phyloP scores from a whole-genome alignment of 2,888 invertebrate genomes.

The Branchellion lobata region DNA sequence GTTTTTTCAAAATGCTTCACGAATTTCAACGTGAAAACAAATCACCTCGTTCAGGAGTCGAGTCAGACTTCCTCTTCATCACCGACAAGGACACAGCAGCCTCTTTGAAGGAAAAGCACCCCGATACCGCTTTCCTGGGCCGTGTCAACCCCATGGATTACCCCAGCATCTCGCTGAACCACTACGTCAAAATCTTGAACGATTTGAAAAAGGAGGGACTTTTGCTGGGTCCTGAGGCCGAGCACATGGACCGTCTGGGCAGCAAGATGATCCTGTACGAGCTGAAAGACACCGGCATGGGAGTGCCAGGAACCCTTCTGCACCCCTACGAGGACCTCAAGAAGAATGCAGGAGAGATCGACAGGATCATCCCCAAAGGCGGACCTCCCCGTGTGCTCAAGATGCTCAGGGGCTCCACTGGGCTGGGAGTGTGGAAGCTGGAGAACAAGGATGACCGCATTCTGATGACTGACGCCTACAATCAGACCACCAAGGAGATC shows the following conservation, averaged over 20 bases:
- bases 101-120: constrained; percentile 43
- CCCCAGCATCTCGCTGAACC: constrained; percentile 44
- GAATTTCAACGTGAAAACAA: too few species aligned
- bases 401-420: constrained; percentile 50
- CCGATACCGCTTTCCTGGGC: constrained; percentile 48
- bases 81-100: constrained; percentile 47
- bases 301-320: constrained; percentile 45
- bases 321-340: constrained; percentile 47
- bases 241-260: constrained; percentile 50
- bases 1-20: too few species aligned
- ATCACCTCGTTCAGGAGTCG: constrained; percentile 43
- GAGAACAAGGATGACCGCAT: constrained; percentile 48
- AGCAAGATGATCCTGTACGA: constrained; percentile 50
- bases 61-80: constrained; percentile 47
- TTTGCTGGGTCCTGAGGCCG: constrained; percentile 47
- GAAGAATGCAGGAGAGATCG: constrained; percentile 48
- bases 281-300: constrained; percentile 49
- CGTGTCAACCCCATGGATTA: constrained; percentile 50
- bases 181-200: constrained; percentile 48
- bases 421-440: constrained; percentile 46
- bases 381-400: constrained; percentile 49
- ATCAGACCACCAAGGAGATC: constrained; percentile 47
- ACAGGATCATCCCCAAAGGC: constrained; percentile 48
- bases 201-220: constrained; percentile 47
- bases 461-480: constrained; percentile 50